phyloP scores from a whole-genome alignment of 2,113 vertebrate genomes.

The Aldabrachelys gigantea region DNA sequence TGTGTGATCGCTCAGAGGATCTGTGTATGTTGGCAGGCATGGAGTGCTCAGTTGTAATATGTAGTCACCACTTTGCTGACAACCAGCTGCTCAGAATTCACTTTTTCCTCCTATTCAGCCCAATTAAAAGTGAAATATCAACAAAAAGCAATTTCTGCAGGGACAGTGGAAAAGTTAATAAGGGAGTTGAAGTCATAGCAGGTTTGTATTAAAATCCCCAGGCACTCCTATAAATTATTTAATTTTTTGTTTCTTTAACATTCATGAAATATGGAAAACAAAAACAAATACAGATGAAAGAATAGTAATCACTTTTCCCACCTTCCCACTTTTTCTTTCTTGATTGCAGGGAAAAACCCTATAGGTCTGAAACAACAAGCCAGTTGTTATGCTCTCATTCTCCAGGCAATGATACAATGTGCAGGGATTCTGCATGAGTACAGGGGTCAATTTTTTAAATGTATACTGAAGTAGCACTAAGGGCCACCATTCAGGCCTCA shows the following conservation, averaged over 20 bases:
- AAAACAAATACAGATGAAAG: neutral
- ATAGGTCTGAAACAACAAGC: neutral
- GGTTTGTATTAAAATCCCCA: neutral
- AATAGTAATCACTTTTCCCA: neutral
- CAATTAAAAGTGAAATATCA: neutral
- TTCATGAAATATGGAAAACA: neutral
- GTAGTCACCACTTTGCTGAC: neutral
- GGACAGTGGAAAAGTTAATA: neutral
- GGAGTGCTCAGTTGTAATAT: neutral
- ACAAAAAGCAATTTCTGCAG: neutral
- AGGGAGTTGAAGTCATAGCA: neutral
- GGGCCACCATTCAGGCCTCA: accelerated
- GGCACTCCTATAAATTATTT: neutral
- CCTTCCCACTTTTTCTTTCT: neutral
- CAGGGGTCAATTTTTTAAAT: accelerated
- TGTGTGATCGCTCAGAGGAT: accelerated
- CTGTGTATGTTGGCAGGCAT: neutral
- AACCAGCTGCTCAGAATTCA: neutral
- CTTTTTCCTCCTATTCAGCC: neutral
- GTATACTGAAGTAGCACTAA: accelerated
- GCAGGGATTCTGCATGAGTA: accelerated
- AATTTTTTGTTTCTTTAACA: neutral
- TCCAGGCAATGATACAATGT: neutral
- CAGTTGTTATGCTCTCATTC: accelerated
- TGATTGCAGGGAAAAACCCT: neutral